phyloP scores from a whole-genome alignment of 2,888 invertebrate species.

The Onchidella celtica region DNA sequence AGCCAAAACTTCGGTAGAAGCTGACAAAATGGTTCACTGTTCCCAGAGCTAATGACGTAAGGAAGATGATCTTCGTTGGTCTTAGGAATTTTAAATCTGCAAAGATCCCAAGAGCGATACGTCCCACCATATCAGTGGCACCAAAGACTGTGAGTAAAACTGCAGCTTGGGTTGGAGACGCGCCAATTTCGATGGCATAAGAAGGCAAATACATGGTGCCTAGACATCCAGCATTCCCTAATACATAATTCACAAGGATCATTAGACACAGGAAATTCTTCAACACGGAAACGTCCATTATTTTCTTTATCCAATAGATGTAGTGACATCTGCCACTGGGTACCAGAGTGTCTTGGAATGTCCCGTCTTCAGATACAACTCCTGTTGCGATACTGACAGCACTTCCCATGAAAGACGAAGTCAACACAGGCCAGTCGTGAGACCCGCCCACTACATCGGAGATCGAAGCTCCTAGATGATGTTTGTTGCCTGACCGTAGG shows the following conservation, averaged over 20 bases:
- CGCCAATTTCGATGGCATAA: background rate
- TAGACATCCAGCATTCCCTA: background rate
- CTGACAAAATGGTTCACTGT: background rate
- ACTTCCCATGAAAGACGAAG: too few species aligned
- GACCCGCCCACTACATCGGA: too few species aligned
- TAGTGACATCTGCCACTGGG: background rate
- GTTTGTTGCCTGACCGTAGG: too few species aligned
- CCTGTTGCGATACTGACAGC: too few species aligned
- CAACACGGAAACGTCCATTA: slow-evolving; percentile 8
- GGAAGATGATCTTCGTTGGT: too few species aligned
- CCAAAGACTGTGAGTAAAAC: slow-evolving; percentile 19
- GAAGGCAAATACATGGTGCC: slow-evolving; percentile 21
- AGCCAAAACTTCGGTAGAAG: background rate
- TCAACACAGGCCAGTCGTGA: too few species aligned
- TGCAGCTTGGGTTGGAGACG: background rate
- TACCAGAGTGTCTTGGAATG: background rate
- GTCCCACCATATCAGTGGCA: slow-evolving; percentile 11
- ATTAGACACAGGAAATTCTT: slow-evolving; percentile 10
- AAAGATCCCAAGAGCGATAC: slow-evolving; percentile 24
- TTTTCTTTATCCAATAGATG: background rate
- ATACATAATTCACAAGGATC: background rate
- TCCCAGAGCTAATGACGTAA: too few species aligned
- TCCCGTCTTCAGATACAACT: too few species aligned
- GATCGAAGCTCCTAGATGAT: too few species aligned
- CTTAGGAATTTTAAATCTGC: too few species aligned